Base-by-base conservation (phyloP, 2,888 invertebrate genomes). In the Xanthorhoe spadicearia region DNA sequence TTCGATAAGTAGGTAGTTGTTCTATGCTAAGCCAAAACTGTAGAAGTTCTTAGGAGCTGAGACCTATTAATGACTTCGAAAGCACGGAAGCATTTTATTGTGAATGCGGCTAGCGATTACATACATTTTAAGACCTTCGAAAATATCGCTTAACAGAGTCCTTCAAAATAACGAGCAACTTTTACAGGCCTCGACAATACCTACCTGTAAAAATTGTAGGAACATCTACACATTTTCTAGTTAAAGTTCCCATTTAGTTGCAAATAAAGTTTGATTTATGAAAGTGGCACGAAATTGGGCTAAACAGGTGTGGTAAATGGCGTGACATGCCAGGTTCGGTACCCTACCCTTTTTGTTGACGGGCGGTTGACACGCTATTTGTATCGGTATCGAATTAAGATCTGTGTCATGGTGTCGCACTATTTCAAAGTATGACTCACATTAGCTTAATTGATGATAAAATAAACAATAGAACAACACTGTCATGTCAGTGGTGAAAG, bases 331-430 rank as follows among this genome's bases (percentile, higher is more conserved):
- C n/a, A 58, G 35, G 57, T 56, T 35, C 51, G 28, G 54, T 61
- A 23, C 2, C 50, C 28, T 28, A 38, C n/a, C n/a, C 23, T 46
- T 57, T 51, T 19, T 53, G 28, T 13, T 46, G 55, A 61, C 49
- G 58, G 50, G 38, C 15, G 19, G 54, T 46, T 28, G 52, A 35
- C 63, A 67, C 56, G 67, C 60, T 10, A 63, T 13, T 13, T 18
- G 23, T 52, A 58, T 49, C 54, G 18, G 5, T 55, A 55, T 56
- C 46, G 23, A 46, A 46, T 9, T 35, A 51, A 50, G 38, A 38
- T 51, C 49, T 49, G 17, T 57, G 57, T 32, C 57, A 49, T 10
- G 57, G 28, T 49, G 18, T 32, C 32, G 6, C 48, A 48, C 48
- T 15, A 54, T 53, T 53, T 17, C 17, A 32, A 13, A 10, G 38